Percentiles rank a stretch among this genome's conserved stretches.
These are phyloP conservation scores for Gymnocypris eckloni DNA, from an alignment of 2,797 vertebrate species.

Conservation along the genomic window DNA sequence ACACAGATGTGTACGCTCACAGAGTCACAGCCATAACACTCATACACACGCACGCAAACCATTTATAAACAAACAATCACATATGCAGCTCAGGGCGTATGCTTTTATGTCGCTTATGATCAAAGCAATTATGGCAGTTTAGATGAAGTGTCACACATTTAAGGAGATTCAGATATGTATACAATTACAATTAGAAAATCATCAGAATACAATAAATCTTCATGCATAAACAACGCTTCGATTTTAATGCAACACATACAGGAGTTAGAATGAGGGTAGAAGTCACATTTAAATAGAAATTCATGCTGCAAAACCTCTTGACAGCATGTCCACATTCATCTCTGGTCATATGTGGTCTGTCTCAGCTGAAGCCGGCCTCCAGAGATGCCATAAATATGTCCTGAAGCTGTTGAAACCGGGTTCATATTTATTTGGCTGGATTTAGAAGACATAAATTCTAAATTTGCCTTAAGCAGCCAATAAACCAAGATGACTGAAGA, in stretches of 20 bases:
- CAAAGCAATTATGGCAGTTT: conserved; percentile 45
- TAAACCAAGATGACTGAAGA: conserved; percentile 50
- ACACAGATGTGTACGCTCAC: conserved; percentile 37
- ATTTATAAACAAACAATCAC: conserved; percentile 48
- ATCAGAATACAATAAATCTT: conserved; percentile 45
- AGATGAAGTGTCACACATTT: conserved; percentile 44
- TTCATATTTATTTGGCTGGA: conserved; percentile 49
- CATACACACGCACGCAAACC: conserved; percentile 32
- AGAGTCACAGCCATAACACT: conserved; percentile 45
- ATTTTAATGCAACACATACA: conserved; percentile 39
- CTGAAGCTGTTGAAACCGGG: conserved; percentile 39
- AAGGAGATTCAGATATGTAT: conserved; percentile 38
- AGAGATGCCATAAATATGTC: conserved; percentile 49
- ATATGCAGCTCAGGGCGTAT: conserved; percentile 25
- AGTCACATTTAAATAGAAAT: conserved; percentile 24
- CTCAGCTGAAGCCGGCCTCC: neutral
- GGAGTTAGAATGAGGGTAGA: conserved; percentile 5
- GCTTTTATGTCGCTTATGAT: conserved; percentile 48
- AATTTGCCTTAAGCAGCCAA: conserved; percentile 31
- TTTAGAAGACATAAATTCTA: conserved; percentile 45
- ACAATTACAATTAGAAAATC: conserved; percentile 50
- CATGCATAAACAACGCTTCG: conserved; percentile 28
- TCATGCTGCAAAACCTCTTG: conserved; percentile 25
- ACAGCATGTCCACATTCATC: conserved; percentile 46
- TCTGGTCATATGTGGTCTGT: conserved; percentile 45